Evolutionary conservation across 2,888 invertebrate species (phyloP).

Genomic region (Cephus pulcher): DNA sequence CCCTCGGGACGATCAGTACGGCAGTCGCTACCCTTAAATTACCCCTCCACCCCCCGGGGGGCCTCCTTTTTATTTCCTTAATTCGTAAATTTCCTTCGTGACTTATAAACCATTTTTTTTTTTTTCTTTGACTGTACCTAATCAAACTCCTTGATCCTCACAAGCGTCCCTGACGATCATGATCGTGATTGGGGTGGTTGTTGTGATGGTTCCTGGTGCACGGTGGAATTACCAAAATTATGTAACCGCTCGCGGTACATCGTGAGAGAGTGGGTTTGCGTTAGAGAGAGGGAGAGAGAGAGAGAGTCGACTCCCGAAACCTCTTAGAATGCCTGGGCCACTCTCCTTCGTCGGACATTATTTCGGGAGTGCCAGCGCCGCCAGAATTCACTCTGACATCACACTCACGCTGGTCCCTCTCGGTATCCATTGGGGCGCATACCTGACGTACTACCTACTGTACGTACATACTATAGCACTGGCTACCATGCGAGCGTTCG

Average conservation of each 20-base stretch:
- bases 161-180: neutral
- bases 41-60: neutral
- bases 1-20: neutral
- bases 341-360: slow-evolving; percentile 45
- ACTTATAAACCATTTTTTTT: neutral
- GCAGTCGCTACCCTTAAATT: neutral
- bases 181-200: neutral
- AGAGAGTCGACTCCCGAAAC: slow-evolving; percentile 5
- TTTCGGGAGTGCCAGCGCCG: slow-evolving; percentile 58
- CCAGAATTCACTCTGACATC: slow-evolving; percentile 27
- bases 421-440: neutral
- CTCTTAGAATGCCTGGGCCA: slow-evolving; percentile 13
- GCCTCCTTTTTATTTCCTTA: neutral
- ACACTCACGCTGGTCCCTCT: neutral
- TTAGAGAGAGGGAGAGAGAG: slow-evolving; percentile 9
- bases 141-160: neutral
- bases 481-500: neutral
- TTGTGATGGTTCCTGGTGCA: neutral
- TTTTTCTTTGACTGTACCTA: neutral
- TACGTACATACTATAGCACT: neutral
- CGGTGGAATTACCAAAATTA: slow-evolving; percentile 34
- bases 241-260: slow-evolving; percentile 27
- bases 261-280: neutral
- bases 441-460: neutral
- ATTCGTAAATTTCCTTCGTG: neutral